Evolutionary conservation across 2,797 vertebrate species (phyloP), one percentile per base, ranked within the genome.

Genomic region (Capromys pilorides): DNA sequence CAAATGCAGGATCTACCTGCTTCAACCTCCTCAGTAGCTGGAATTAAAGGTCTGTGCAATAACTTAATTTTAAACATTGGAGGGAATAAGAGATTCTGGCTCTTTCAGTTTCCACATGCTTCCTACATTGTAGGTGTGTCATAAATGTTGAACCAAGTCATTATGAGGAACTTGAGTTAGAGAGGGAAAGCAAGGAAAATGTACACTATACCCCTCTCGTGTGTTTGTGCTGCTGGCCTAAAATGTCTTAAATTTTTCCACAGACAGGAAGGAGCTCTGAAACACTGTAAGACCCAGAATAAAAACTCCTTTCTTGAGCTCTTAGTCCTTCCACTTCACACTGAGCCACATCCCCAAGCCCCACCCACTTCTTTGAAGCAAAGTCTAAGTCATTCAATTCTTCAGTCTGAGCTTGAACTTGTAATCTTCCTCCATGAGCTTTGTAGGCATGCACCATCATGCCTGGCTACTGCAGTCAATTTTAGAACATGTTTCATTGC

Each of bases 41-140:
- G 6, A 28, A 78, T 45, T 78, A 78, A 6, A 78, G 45, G 26
- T 33, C 7, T 33, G 75, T 78, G 28, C 41, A 78, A 92, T 69
- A 86, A 92, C 82, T 86, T 81, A 92, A 92, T 84, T 95, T 96
- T 79, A 90, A 89, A 45, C 62, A 78, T 59, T 81, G 18, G 67
- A 89, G 57, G 11, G 36, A 90, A 94, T 78, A 90, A 94, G 87
- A 91, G 10, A 78, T 41, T 86, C 31, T 83, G 67, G 28, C 18
- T 95, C 83, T 90, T 94, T 94, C 69, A 80, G 77, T 51, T 77
- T 28, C 51, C 39, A 28, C 16, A 22, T 69, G 18, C 39, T 41
- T 94, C 82, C 36, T 66, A 39, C 54, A 59, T 18, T 36, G 75
- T 39, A 77, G 39, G 59, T 69, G 75, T 16, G 33, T 61, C 31